Conservation (phyloP, 2,797 vertebrate species). For the Cephalopachus bancanus region DNA sequence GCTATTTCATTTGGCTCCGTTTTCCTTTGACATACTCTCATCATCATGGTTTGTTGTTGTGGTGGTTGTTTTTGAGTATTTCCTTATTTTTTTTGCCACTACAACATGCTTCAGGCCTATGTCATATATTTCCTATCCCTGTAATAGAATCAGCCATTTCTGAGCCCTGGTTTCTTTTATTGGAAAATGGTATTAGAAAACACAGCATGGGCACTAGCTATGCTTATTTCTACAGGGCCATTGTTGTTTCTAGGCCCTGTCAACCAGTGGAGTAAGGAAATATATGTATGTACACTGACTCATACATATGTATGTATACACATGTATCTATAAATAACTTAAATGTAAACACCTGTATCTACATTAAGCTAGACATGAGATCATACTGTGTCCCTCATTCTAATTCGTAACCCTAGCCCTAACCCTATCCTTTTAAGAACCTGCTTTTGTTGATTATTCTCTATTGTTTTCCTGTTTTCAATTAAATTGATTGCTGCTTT, state of each 20-base stretch:
- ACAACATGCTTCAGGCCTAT: background rate
- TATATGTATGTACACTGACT: background rate
- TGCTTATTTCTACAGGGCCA: background rate
- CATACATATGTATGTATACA: background rate
- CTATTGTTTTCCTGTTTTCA: background rate
- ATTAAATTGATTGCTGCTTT: background rate
- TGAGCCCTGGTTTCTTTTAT: slow-evolving; percentile 29
- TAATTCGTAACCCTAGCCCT: background rate
- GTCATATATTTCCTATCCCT: background rate
- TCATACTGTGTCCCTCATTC: background rate
- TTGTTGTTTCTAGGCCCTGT: slow-evolving; percentile 18
- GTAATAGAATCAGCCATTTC: slow-evolving; percentile 20
- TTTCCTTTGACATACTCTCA: background rate
- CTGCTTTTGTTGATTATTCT: background rate
- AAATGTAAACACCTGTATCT: background rate
- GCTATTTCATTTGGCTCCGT: background rate
- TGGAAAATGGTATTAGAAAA: slow-evolving; percentile 29
- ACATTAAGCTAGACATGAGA: slow-evolving; percentile 46
- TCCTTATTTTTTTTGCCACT: background rate
- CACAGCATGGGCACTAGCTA: background rate
- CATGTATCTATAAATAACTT: background rate
- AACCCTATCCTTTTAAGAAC: background rate
- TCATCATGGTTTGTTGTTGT: background rate
- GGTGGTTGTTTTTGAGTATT: background rate
- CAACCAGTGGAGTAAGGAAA: background rate